Conservation (phyloP, 2,888 invertebrate species). For the Eurytoma adleriae region DNA sequence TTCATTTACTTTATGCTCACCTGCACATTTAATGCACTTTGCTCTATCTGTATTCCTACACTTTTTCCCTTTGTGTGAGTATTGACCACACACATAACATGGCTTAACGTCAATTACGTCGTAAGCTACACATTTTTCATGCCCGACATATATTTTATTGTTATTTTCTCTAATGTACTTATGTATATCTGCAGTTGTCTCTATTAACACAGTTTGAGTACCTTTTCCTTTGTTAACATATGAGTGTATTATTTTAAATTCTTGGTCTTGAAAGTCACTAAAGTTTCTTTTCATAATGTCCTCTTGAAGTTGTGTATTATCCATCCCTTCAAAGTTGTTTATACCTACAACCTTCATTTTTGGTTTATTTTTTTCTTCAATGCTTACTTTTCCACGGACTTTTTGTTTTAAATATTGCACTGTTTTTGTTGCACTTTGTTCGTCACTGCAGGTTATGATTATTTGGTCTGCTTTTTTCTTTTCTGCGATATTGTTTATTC, state of each 20-base stretch:
- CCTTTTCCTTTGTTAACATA: not conserved
- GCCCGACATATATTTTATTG: not conserved
- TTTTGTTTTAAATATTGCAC: not conserved
- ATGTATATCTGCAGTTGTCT: not conserved
- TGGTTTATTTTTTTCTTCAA: not conserved
- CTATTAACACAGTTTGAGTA: not conserved
- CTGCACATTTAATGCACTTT: not conserved
- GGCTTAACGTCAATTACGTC: not conserved
- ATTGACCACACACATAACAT: not conserved
- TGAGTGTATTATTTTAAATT: not conserved
- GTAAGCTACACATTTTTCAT: not conserved
- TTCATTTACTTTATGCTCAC: not conserved
- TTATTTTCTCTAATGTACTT: constrained; percentile 5
- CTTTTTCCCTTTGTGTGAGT: no score
- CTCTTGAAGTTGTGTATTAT: not conserved
- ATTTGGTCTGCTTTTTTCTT: not conserved
- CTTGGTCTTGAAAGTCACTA: not conserved
- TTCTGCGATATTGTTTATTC: not conserved
- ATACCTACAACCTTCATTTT: not conserved
- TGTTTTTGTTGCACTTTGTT: no score
- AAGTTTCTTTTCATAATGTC: not conserved
- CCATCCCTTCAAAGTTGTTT: not conserved
- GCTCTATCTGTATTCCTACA: no score
- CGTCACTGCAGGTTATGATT: not conserved
- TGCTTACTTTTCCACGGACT: not conserved